Conservation (phyloP, 1,140 invertebrate species). For the Drosophila quadrilineata region DNA sequence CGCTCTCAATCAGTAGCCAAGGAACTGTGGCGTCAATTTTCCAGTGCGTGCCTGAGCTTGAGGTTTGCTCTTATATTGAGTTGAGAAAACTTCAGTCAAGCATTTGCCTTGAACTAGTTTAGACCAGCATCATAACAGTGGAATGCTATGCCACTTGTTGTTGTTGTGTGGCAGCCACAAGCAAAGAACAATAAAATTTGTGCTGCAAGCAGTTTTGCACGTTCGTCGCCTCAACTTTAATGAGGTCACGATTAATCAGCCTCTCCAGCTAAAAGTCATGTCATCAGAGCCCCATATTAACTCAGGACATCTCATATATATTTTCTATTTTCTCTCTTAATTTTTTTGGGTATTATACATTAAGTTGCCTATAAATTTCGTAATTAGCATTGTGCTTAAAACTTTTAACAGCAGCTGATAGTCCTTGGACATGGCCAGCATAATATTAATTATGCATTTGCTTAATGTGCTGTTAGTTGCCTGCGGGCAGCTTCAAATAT, state of each 20-base stretch:
- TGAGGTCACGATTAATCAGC: constrained; percentile 77
- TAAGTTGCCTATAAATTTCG: constrained; percentile 64
- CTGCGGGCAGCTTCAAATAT: background rate
- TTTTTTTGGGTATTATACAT: constrained; percentile 29
- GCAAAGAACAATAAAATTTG: constrained; percentile 74
- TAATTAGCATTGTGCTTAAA: constrained; percentile 68
- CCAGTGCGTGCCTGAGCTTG: constrained; percentile 30
- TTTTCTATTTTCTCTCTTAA: too few species aligned
- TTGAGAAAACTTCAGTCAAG: constrained; percentile 30
- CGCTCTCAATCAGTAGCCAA: too few species aligned
- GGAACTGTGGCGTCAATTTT: constrained; percentile 37
- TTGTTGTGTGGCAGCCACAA: constrained; percentile 15
- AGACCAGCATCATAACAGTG: too few species aligned
- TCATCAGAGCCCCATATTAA: too few species aligned
- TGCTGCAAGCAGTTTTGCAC: constrained; percentile 61
- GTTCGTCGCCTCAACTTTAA: constrained; percentile 58
- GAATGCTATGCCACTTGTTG: constrained; percentile 41
- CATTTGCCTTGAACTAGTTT: constrained; percentile 60
- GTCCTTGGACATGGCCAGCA: background rate
- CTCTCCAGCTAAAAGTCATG: constrained; percentile 14
- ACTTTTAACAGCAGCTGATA: constrained; percentile 52
- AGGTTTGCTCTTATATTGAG: constrained; percentile 46
- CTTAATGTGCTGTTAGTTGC: constrained; percentile 7
- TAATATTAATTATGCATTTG: constrained; percentile 63
- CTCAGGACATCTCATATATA: too few species aligned